A percentile compares a stretch with the other conserved stretches of the same genome.
phyloP scores from a whole-genome alignment of 2,797 vertebrate genomes.

The Hippocampus kuda region DNA sequence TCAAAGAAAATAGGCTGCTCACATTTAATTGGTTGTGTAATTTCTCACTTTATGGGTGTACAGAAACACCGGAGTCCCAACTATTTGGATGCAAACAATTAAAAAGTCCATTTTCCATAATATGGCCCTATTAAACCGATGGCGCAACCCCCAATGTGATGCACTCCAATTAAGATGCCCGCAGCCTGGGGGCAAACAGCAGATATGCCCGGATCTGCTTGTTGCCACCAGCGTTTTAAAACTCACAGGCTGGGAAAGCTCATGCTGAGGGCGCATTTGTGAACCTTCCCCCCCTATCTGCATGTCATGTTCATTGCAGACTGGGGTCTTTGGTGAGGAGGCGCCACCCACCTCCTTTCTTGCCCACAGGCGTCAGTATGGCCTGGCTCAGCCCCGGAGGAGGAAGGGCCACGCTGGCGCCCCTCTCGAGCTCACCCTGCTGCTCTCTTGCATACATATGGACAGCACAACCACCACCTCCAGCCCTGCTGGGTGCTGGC shows the following conservation, averaged over 20 bases:
- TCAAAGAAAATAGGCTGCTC: not conserved
- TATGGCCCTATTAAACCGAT: not conserved
- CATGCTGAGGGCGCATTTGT: conserved; percentile 41
- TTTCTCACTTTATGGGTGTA: not conserved
- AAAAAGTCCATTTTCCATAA: not conserved
- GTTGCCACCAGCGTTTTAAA: conserved; percentile 48
- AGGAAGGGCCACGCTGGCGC: conserved; percentile 41
- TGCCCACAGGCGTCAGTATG: conserved; percentile 52
- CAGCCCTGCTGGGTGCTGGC: conserved; percentile 47
- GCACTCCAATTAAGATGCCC: not conserved
- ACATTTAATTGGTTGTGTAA: not conserved
- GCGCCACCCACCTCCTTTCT: conserved; percentile 18
- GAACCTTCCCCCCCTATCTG: conserved; percentile 13
- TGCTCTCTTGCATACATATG: conserved; percentile 39
- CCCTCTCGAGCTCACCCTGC: conserved; percentile 26
- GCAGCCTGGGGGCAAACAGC: conserved; percentile 45
- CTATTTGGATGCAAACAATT: not conserved
- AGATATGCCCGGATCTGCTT: conserved; percentile 54
- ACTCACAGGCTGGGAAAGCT: conserved; percentile 44
- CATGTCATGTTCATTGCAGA: not conserved
- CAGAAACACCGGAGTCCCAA: not conserved
- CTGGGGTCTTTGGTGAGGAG: conserved; percentile 11
- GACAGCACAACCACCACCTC: conserved; percentile 15
- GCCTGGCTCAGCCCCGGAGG: conserved; percentile 50
- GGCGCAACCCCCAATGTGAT: not conserved